These are phyloP conservation scores for Chaetogeoica ovagalla DNA, from an alignment of 2,888 invertebrate species.

Conservation along the genomic window DNA sequence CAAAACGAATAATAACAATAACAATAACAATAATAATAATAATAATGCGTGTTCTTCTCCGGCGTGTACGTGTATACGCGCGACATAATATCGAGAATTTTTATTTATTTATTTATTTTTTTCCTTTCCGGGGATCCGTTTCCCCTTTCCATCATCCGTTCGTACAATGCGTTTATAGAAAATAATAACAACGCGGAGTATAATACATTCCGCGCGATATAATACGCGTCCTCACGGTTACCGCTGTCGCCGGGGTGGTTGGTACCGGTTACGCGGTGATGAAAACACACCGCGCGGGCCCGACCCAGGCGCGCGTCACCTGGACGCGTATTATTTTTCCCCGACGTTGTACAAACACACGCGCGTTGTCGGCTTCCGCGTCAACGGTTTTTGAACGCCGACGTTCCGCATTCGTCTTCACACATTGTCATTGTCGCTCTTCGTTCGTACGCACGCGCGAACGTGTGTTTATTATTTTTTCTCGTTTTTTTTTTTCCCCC, in stretches of 20 bases:
- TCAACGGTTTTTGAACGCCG: not conserved
- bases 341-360: too few relatives aligned
- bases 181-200: not conserved
- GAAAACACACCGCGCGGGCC: constrained; percentile 2
- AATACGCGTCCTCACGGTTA: not conserved
- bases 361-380: constrained; percentile 20
- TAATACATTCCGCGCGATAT: too few relatives aligned
- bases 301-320: constrained; percentile 28
- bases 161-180: not conserved
- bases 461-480: too few relatives aligned
- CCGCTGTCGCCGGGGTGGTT: too few relatives aligned
- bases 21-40: too few relatives aligned
- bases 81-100: not conserved
- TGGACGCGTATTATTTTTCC: constrained; percentile 30
- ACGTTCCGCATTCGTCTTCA: not conserved
- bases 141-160: not conserved
- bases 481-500: too few relatives aligned
- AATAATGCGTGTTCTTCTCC: not conserved
- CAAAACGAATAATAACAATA: constrained; percentile 30
- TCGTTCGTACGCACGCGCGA: too few relatives aligned
- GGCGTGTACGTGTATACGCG: too few relatives aligned
- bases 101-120: not conserved
- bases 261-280: constrained; percentile 26
- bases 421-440: too few relatives aligned
- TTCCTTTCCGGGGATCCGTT: constrained; percentile 2